These are phyloP conservation scores for Esox niger DNA, from an alignment of 2,113 vertebrate species.

Conservation along the genomic window DNA sequence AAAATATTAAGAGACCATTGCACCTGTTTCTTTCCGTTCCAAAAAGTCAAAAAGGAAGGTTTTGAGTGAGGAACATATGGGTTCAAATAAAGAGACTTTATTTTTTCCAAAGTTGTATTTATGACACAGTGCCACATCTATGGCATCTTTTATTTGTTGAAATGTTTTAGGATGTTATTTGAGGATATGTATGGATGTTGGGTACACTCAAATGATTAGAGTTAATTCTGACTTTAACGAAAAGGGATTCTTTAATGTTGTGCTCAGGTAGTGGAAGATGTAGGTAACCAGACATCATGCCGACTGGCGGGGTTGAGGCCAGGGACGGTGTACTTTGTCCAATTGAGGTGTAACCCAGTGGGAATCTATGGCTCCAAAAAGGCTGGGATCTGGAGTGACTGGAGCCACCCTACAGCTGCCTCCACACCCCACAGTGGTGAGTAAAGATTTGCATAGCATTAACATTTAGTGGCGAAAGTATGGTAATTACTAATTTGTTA, in stretches of 20 bases:
- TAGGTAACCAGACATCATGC: conserved; percentile 90
- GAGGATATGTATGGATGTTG: background rate
- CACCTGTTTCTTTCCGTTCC: no score
- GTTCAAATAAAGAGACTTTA: no score
- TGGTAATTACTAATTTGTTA: no score
- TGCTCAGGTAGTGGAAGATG: conserved; percentile 84
- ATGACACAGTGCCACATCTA: background rate
- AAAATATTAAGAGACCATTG: no score
- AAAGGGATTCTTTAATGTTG: conserved; percentile 28
- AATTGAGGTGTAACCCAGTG: conserved; percentile 91
- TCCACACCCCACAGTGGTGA: conserved; percentile 88
- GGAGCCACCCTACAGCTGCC: conserved; percentile 90
- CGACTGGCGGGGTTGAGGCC: conserved; percentile 86
- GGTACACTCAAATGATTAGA: background rate
- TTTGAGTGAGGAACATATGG: no score
- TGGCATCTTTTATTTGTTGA: background rate
- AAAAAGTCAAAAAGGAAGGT: no score
- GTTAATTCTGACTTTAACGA: background rate
- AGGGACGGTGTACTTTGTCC: conserved; percentile 90
- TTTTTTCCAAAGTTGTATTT: no score
- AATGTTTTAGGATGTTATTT: background rate
- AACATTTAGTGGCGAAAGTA: no score
- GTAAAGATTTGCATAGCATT: conserved; percentile 23
- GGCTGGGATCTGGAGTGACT: conserved; percentile 91
- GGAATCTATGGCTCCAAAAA: conserved; percentile 93